phyloP scores from a whole-genome alignment of 2,888 invertebrate genomes.

The Apamea monoglypha region DNA sequence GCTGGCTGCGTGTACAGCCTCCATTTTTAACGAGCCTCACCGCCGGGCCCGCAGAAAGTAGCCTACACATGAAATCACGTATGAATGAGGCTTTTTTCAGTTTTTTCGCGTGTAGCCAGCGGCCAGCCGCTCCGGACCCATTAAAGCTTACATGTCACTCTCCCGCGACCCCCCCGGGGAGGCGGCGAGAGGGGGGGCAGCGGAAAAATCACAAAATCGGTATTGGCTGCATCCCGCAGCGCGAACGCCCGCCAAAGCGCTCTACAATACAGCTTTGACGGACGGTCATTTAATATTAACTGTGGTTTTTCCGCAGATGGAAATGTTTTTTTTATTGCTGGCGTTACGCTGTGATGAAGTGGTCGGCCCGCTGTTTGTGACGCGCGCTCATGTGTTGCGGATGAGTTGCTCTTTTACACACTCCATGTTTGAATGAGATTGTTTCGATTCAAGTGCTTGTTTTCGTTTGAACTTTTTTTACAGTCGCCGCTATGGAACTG shows the following conservation, averaged over 20 bases:
- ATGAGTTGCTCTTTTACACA: conserved; percentile 85
- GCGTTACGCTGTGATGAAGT: conserved; percentile 89
- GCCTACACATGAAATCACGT: conserved; percentile 90
- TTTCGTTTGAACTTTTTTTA: conserved; percentile 67
- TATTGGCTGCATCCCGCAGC: conserved; percentile 87
- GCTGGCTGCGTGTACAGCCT: conserved; percentile 84
- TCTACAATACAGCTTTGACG: conserved; percentile 89
- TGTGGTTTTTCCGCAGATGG: conserved; percentile 90
- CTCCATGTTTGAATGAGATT: conserved; percentile 80
- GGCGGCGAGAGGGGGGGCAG: conserved; percentile 67
- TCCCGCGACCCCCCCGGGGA: conserved; percentile 72
- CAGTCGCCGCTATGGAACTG: conserved; percentile 46
- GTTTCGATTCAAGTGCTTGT: conserved; percentile 80
- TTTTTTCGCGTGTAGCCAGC: conserved; percentile 88
- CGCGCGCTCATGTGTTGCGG: conserved; percentile 85
- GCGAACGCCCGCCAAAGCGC: conserved; percentile 80
- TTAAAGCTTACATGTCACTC: conserved; percentile 90
- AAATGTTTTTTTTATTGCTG: conserved; percentile 88
- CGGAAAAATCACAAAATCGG: conserved; percentile 89
- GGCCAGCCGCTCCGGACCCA: conserved; percentile 86
- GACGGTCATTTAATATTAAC: conserved; percentile 90
- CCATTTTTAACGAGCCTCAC: conserved; percentile 89
- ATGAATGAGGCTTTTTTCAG: conserved; percentile 89
- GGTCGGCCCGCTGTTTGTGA: conserved; percentile 87
- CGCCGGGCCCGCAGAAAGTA: conserved; percentile 89